Evolutionary conservation across 2,797 vertebrate genomes (phyloP).

Genomic region (Pelodytes ibericus): DNA sequence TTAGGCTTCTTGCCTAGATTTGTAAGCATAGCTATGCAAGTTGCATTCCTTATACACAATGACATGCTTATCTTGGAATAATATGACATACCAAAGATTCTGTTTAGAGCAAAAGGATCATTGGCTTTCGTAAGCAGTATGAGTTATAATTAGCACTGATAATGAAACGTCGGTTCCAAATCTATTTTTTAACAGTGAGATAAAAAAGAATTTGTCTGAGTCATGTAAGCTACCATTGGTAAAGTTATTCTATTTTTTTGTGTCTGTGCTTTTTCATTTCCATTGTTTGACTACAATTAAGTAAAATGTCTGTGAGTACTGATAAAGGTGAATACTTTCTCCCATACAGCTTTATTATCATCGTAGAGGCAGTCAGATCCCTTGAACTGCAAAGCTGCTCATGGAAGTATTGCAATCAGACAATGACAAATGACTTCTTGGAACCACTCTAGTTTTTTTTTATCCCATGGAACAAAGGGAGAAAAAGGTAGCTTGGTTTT

Average conservation of each 20-base stretch:
- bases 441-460: constrained; percentile 39
- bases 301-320: constrained; percentile 48
- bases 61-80: constrained; percentile 44
- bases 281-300: constrained; percentile 44
- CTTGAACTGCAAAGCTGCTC: constrained; percentile 44
- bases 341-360: constrained; percentile 49
- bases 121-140: constrained; percentile 38
- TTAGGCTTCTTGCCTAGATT: constrained; percentile 17
- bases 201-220: constrained; percentile 37
- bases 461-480: constrained; percentile 36
- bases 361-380: constrained; percentile 42
- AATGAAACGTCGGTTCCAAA: constrained; percentile 37
- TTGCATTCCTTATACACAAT: constrained; percentile 38
- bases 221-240: constrained; percentile 13
- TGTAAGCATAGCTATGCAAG: constrained; percentile 17
- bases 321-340: constrained; percentile 51
- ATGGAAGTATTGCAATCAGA: constrained; percentile 52
- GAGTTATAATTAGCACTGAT: constrained; percentile 48
- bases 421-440: constrained; percentile 54
- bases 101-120: constrained; percentile 41
- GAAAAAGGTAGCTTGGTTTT: constrained; percentile 32
- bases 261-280: constrained; percentile 32
- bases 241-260: constrained; percentile 29
- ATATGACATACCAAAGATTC: constrained; percentile 42
- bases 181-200: constrained; percentile 35